Percentiles rank a stretch among this genome's conserved stretches.
Conservation (phyloP, 2,797 vertebrate species). For the Numenius phaeopus region DNA sequence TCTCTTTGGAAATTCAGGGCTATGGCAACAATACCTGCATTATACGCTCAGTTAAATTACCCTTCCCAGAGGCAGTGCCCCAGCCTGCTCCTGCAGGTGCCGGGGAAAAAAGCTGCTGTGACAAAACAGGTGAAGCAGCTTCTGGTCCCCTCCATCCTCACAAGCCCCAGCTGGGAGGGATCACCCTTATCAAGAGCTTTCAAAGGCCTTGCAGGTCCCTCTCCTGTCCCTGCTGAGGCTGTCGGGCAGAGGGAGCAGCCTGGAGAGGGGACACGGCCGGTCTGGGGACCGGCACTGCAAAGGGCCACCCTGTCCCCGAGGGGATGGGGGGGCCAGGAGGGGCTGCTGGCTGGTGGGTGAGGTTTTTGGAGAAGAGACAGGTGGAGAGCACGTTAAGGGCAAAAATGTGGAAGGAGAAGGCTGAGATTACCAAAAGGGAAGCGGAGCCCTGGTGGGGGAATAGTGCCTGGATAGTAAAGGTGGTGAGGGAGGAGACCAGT, state of each 20-base stretch:
- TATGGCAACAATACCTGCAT: background rate
- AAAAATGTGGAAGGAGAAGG: background rate
- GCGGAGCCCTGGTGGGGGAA: background rate
- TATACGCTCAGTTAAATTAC: background rate
- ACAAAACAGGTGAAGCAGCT: background rate
- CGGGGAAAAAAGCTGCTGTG: background rate
- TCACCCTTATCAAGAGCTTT: background rate
- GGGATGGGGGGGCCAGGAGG: background rate
- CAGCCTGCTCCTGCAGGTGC: background rate
- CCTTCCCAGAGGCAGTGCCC: background rate
- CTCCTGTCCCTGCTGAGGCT: fast-evolving
- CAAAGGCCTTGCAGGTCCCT: background rate
- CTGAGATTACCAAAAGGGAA: background rate
- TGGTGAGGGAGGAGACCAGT: background rate
- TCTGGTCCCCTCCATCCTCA: background rate
- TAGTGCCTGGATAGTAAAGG: background rate
- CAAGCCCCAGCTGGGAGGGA: background rate
- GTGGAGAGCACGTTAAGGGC: fast-evolving
- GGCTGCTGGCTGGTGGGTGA: background rate
- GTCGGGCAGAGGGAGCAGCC: background rate
- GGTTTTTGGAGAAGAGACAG: background rate
- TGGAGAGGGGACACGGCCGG: fast-evolving
- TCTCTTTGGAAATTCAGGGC: background rate
- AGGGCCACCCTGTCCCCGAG: background rate
- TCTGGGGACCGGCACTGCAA: no score